Conservation (phyloP, 1,140 invertebrate species). For the Diplogasteroides magnus region DNA sequence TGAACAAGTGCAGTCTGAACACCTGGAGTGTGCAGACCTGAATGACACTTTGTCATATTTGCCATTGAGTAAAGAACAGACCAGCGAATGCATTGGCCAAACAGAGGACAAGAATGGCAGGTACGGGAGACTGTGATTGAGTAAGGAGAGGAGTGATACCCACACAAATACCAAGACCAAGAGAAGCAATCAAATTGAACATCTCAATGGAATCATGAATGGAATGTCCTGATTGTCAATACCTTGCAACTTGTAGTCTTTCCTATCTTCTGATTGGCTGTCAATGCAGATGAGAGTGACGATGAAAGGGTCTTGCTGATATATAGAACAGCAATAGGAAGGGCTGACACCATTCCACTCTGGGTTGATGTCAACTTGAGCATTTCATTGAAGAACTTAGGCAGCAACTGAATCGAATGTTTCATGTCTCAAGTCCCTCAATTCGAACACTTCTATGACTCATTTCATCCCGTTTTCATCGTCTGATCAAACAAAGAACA, state of each 20-base stretch:
- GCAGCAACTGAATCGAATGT: constrained; percentile 42
- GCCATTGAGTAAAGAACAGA: constrained; percentile 11
- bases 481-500: too few relatives aligned
- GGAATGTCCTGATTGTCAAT: neutral
- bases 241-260: neutral
- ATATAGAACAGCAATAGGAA: constrained; percentile 31
- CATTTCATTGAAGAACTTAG: constrained; percentile 34
- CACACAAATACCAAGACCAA: constrained; percentile 48
- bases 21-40: constrained; percentile 53
- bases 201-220: constrained; percentile 26
- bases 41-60: constrained; percentile 8
- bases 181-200: constrained; percentile 50
- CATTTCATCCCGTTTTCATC: too few relatives aligned
- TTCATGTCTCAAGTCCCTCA: too few relatives aligned
- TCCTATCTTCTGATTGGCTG: constrained; percentile 45
- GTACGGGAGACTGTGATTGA: constrained; percentile 21
- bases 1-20: constrained; percentile 53
- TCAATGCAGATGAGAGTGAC: constrained; percentile 46
- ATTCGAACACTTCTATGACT: constrained; percentile 7
- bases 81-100: constrained; percentile 52
- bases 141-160: constrained; percentile 42
- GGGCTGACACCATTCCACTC: constrained; percentile 31
- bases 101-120: constrained; percentile 43
- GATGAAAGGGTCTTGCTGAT: constrained; percentile 34
- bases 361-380: constrained; percentile 21